These are phyloP conservation scores for Mizuhopecten yessoensis DNA, from an alignment of 1,140 invertebrate genomes.

Conservation along the genomic window DNA sequence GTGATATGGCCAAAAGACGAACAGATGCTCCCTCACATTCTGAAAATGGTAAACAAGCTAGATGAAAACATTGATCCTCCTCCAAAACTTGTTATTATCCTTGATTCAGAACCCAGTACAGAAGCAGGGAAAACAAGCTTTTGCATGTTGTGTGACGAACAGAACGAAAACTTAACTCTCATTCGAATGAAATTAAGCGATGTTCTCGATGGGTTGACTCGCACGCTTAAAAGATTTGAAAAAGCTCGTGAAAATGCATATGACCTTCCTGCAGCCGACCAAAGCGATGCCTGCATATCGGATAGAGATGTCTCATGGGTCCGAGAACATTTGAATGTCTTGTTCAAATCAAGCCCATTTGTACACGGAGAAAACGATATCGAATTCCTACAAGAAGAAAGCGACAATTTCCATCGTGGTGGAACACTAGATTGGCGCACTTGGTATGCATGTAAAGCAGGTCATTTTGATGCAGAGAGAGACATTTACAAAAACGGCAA, in stretches of 20 bases:
- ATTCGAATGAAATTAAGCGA: constrained; percentile 29
- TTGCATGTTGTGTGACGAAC: constrained; percentile 44
- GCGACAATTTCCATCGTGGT: constrained; percentile 66
- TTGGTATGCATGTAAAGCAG: constrained; percentile 61
- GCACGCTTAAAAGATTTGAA: background rate
- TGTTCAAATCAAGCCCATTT: constrained; percentile 63
- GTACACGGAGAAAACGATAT: constrained; percentile 49
- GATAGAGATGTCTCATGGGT: constrained; percentile 66
- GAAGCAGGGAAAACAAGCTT: constrained; percentile 41
- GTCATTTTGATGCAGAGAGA: constrained; percentile 65
- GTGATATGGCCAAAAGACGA: constrained; percentile 64
- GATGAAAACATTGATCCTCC: constrained; percentile 50
- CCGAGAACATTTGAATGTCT: constrained; percentile 68
- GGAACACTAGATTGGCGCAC: constrained; percentile 69
- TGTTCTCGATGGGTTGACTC: constrained; percentile 29
- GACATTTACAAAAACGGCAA: constrained; percentile 54
- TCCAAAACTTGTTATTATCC: constrained; percentile 57
- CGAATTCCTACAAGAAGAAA: constrained; percentile 63
- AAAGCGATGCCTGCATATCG: constrained; percentile 43
- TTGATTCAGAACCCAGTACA: constrained; percentile 41
- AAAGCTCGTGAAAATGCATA: background rate
- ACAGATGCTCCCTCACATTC: constrained; percentile 50
- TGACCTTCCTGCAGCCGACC: constrained; percentile 48
- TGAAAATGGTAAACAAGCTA: constrained; percentile 61
- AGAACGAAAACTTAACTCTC: constrained; percentile 49